Base-by-base conservation (phyloP, 2,797 vertebrate genomes). In the Myiothlypis chrysogaster region DNA sequence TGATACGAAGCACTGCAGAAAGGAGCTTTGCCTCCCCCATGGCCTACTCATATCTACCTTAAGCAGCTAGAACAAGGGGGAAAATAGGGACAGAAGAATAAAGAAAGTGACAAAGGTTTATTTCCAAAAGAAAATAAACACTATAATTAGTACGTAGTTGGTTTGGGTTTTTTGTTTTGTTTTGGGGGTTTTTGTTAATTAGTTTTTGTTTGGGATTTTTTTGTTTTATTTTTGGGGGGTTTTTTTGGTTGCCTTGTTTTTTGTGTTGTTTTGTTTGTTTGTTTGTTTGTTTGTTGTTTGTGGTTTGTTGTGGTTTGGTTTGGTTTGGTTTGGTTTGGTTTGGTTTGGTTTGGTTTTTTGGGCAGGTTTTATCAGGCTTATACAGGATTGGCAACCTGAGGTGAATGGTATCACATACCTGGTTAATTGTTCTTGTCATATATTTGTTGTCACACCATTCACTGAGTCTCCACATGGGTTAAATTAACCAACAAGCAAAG, bases 401-500 rank as follows among this genome's bases (percentile, higher is more conserved):
- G 28, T 61, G 28, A 95, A 81, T 71, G 57, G 14, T 28, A 32
- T 47, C 3, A 8, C 39, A 17, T 8, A 68, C 23, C 35, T 87
- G 57, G 52, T 55, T 94, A 41, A 75, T 30, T 1, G 0, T 64
- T 87, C 27, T 46, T 72, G 49, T 50, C 35, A 11, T 9, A 25
- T n/a, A 7, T 69, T 65, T 28, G 39, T 37, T 63, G 41, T 91
- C 82, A 68, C 43, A 71, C 7, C n/a, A 83, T 56, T 56, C 60
- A 56, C 32, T 24, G 12, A 25, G 8, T 25, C 65, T 66, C 52
- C 47, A 61, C 21, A 64, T 60, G 53, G 34, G 32, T 94, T 96
- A 94, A 90, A 92, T 55, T 88, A 94, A 72, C 56, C 87, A 79
- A 46, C 1, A 76, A 91, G 20, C 43, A 59, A 87, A 57, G 9